Base-by-base conservation (phyloP, 2,888 invertebrate species). In the Dinocampus coccinellae region DNA sequence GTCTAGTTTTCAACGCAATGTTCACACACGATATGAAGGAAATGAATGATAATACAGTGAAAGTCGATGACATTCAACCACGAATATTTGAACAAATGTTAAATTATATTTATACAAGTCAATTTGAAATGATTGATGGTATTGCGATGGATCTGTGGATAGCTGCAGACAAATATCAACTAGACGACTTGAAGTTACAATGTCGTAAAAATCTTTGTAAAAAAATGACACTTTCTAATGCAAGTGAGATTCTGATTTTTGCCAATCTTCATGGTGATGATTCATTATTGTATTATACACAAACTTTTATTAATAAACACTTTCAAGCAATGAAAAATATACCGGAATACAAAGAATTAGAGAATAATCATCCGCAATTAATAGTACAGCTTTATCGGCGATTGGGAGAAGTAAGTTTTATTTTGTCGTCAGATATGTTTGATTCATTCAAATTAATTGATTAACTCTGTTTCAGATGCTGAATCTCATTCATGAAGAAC, bases 61-160 rank as follows among this genome's bases (percentile, higher is more conserved):
- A 42, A 3, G 11, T 71, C 10, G n/a, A 24, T 20, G 65, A 53
- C 6, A 36, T 53, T 26, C 3, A 6, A 11, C 52, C 53, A 3
- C 53, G 66, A 16, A 26, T 62, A n/a, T 29, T 62, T 10, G 24
- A n/a, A 34, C 26, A 60, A 11, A 36, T 66, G 10, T 29, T 71
- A 11, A 26, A 22, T 6, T 67, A 53, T 33, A 61, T 72, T 24
- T 72, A 72, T n/a, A 42, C 53, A 11, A 67, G 57, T 36, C 13
- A 47, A 29, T 62, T 67, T 13, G 10, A n/a, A 0, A 36, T 67
- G 22, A 3, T 72, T 1, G 72, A 39, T 11, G 11, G 1, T 0
- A 60, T 24, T n/a, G 29, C 55, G 20, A 36, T 16, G n/a, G 22
- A 20, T 26, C 24, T 67, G 20, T 13, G 67, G 33, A 11, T 6